These are phyloP conservation scores for Grus americana DNA, from an alignment of 2,113 vertebrate species.

Conservation along the genomic window DNA sequence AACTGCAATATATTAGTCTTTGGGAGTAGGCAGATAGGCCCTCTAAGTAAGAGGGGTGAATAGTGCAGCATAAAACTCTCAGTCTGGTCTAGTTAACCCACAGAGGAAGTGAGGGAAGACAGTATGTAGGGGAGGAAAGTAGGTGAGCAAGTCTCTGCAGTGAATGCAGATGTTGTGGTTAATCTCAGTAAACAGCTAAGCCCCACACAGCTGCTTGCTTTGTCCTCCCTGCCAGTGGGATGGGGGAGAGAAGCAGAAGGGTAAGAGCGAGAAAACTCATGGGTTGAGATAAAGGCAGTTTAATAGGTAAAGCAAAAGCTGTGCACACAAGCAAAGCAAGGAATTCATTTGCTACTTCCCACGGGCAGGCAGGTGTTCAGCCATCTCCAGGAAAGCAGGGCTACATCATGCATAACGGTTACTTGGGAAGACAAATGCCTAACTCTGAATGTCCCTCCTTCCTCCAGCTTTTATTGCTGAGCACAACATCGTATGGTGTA, in stretches of 20 bases:
- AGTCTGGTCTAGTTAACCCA: neutral
- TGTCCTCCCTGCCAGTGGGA: neutral
- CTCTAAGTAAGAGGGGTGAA: neutral
- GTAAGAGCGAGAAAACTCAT: neutral
- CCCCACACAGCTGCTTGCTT: neutral
- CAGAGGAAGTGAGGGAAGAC: neutral
- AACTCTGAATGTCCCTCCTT: fast-evolving
- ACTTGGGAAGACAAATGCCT: neutral
- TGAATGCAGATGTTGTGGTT: neutral
- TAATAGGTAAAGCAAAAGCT: neutral
- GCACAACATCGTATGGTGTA: fast-evolving
- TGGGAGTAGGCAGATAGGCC: neutral
- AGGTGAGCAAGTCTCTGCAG: neutral
- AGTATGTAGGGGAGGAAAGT: neutral
- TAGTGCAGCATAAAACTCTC: neutral
- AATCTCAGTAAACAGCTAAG: neutral
- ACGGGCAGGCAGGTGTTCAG: neutral
- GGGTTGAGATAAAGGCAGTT: neutral
- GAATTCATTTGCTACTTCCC: neutral
- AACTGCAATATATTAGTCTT: neutral
- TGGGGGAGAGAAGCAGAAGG: neutral
- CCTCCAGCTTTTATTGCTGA: neutral
- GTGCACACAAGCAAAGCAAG: neutral
- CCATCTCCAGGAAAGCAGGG: neutral
- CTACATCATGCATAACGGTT: fast-evolving